These are phyloP conservation scores for Hiodon alosoides DNA, from an alignment of 2,113 vertebrate genomes.

Conservation along the genomic window DNA sequence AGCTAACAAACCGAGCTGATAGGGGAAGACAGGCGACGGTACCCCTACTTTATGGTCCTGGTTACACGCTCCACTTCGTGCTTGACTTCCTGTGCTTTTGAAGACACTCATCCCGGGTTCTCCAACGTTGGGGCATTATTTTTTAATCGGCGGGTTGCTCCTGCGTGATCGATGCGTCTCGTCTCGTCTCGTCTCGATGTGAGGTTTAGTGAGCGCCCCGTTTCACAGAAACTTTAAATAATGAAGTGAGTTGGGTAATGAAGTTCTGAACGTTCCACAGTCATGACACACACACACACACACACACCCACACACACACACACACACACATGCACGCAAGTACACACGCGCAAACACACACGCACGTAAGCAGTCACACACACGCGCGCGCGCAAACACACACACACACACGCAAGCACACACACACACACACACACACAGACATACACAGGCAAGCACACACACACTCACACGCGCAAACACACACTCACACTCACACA, in stretches of 20 bases:
- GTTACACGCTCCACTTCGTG: background rate
- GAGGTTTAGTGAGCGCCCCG: slow-evolving; percentile 48
- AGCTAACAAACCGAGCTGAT: background rate
- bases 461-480: too few relatives aligned
- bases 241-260: too few relatives aligned
- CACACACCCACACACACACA: too few relatives aligned
- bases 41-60: background rate
- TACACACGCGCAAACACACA: too few relatives aligned
- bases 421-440: too few relatives aligned
- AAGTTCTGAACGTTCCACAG: too few relatives aligned
- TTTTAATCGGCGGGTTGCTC: slow-evolving; percentile 49
- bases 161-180: slow-evolving; percentile 49
- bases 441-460: too few relatives aligned
- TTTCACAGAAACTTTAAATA: background rate
- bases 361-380: too few relatives aligned
- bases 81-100: background rate
- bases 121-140: slow-evolving; percentile 43
- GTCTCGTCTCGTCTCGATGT: slow-evolving; percentile 42
- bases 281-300: background rate
- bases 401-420: too few relatives aligned
- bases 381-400: too few relatives aligned
- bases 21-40: background rate
- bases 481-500: background rate
- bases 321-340: background rate
- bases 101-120: background rate